A percentile compares a stretch with the other conserved stretches of the same genome.
phyloP scores from a whole-genome alignment of 2,113 vertebrate genomes.

The Hemiscyllium ocellatum region DNA sequence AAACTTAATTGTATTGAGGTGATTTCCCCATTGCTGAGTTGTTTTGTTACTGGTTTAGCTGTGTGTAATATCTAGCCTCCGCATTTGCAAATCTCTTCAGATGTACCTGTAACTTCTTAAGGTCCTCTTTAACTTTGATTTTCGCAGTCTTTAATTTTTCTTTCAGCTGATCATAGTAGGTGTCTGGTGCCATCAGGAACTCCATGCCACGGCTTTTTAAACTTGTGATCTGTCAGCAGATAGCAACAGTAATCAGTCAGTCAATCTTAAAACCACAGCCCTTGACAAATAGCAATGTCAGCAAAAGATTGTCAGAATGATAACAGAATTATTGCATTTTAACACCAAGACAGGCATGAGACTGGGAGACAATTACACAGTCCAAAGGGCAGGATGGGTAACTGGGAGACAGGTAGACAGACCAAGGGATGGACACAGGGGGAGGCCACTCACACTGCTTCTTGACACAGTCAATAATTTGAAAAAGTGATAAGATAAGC shows the following conservation, averaged over 20 bases:
- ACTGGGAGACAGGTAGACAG: not conserved
- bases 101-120: slow-evolving; percentile 61
- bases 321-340: not conserved
- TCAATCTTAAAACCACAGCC: not conserved
- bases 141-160: slow-evolving; percentile 62
- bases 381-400: not conserved
- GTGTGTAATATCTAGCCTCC: not conserved
- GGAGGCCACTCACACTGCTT: not conserved
- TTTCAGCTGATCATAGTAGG: slow-evolving; percentile 59
- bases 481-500: not conserved
- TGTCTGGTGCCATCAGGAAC: slow-evolving; percentile 63
- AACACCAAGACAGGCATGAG: not conserved
- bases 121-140: slow-evolving; percentile 69
- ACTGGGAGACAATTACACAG: not conserved
- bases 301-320: not conserved
- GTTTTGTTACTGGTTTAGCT: not conserved
- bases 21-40: not conserved
- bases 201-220: slow-evolving; percentile 64
- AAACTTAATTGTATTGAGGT: not conserved
- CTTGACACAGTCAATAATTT: not conserved
- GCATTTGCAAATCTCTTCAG: not conserved
- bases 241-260: slow-evolving; percentile 10
- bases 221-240: slow-evolving; percentile 57
- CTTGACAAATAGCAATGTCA: not conserved
- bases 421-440: not conserved